Conservation (phyloP, 2,113 vertebrate genomes). For the Gulo gulo region DNA sequence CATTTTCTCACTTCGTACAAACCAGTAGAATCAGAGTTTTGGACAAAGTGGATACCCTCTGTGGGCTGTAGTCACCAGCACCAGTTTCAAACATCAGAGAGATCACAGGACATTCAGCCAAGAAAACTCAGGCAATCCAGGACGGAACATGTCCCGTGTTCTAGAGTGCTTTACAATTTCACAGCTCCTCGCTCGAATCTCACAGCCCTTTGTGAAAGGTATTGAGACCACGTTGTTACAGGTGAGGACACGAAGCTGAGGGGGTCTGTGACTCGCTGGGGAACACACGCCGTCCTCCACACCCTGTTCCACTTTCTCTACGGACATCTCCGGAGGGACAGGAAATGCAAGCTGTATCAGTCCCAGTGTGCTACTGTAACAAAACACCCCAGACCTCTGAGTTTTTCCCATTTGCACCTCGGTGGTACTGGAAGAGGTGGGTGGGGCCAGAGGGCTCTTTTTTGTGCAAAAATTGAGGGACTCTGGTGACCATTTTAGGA, state of each 20-base stretch:
- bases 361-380: neutral
- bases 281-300: rapidly evolving
- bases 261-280: rapidly evolving
- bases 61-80: neutral
- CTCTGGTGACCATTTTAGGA: neutral
- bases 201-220: too few relatives aligned
- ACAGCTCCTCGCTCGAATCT: neutral
- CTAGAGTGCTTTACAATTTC: neutral
- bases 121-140: neutral
- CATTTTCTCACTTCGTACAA: neutral
- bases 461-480: neutral
- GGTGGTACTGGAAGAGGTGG: neutral
- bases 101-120: neutral
- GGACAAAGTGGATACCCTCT: neutral
- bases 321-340: neutral
- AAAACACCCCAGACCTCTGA: neutral
- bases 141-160: neutral
- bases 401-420: neutral
- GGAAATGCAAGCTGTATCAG: neutral
- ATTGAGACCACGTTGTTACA: neutral
- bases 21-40: neutral
- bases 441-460: neutral
- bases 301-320: neutral
- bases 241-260: neutral
- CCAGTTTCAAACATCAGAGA: neutral